Base-by-base conservation (phyloP, 2,113 vertebrate species). In the Camelus bactrianus region DNA sequence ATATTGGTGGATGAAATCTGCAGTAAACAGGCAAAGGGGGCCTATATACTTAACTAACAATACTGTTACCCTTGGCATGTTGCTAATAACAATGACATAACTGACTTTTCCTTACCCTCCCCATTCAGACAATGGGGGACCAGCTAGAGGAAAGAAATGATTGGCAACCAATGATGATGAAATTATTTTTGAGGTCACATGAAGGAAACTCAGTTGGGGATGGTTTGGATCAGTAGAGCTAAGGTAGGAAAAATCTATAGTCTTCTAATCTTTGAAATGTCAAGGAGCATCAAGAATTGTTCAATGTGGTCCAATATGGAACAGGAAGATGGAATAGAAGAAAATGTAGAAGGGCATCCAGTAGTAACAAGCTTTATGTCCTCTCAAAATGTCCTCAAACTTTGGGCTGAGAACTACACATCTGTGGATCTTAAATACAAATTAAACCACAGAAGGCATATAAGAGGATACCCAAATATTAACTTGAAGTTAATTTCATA, bases 111-210 rank as follows among this genome's bases (percentile, higher is more conserved):
- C 9, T 58, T 93, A 84, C 5, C 3, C 7, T 30, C 50, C 35
- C 32, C 56, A 6, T 83, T 93, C 62, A 88, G 35, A 11, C 48
- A 96, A 56, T 80, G n/a, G n/a, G 16, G 38, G 58, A 69, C 6
- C 19, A 76, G 35, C 24, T 46, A 54, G 50, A 95, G 58, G 28
- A 83, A 94, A 75, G 69, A 92, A 77, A 93, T 88, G 73, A 72
- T 16, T 79, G 62, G 2, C 13, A 89, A 89, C 8, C 62, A 89
- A 86, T 73, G 46, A 91, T 83, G 88, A 84, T 62, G 3, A 95
- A 96, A 54, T 79, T 70, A 69, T 94, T 82, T 95, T 76, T 91
- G 89, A 95, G 42, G 17, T 86, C 64, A 95, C 50, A 82, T 65
- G 26, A 95, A 75, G 62, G 60, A 93, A 80, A 30, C 26, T 75